Percentiles rank a stretch among this genome's conserved stretches.
These are phyloP conservation scores for Cerceris ruficornis DNA, from an alignment of 2,888 invertebrate species.

Conservation along the genomic window DNA sequence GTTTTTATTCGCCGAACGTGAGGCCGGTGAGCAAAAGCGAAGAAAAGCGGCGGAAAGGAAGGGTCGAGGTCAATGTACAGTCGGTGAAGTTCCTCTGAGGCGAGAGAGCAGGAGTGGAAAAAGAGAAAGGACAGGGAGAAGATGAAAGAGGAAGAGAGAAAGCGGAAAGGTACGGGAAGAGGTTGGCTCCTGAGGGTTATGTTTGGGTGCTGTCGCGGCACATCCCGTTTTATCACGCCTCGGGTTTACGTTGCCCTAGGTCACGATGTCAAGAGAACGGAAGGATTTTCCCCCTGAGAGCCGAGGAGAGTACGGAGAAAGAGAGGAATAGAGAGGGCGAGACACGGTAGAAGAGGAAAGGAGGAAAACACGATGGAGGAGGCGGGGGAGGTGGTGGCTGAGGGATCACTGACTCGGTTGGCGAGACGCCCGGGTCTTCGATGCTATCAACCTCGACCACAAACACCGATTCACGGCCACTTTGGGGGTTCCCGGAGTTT, in stretches of 20 bases:
- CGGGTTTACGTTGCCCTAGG: conserved; percentile 66
- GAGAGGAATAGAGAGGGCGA: conserved; percentile 23
- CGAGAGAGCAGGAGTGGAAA: conserved; percentile 28
- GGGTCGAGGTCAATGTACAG: conserved; percentile 64
- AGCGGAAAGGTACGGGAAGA: conserved; percentile 1
- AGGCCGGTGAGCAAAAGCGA: background rate
- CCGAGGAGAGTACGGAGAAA: conserved; percentile 19
- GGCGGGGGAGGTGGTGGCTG: conserved; percentile 51
- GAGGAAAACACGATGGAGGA: conserved; percentile 58
- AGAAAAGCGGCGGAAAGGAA: conserved; percentile 46
- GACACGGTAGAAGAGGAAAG: conserved; percentile 62
- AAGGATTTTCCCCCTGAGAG: conserved; percentile 68
- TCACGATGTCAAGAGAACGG: conserved; percentile 71
- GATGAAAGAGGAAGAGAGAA: conserved; percentile 29
- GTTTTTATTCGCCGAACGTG: background rate
- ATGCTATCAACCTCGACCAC: conserved; percentile 78
- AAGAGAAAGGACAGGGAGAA: conserved; percentile 34
- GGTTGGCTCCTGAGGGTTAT: conserved; percentile 67
- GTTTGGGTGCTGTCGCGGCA: conserved; percentile 75
- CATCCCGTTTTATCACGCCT: conserved; percentile 73
- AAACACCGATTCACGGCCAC: conserved; percentile 78
- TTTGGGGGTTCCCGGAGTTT: conserved; percentile 67
- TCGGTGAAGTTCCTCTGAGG: conserved; percentile 18
- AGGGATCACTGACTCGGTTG: conserved; percentile 70
- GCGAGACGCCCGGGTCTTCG: conserved; percentile 74